These are phyloP conservation scores for Fundulus diaphanus DNA, from an alignment of 2,797 vertebrate species.

Conservation along the genomic window DNA sequence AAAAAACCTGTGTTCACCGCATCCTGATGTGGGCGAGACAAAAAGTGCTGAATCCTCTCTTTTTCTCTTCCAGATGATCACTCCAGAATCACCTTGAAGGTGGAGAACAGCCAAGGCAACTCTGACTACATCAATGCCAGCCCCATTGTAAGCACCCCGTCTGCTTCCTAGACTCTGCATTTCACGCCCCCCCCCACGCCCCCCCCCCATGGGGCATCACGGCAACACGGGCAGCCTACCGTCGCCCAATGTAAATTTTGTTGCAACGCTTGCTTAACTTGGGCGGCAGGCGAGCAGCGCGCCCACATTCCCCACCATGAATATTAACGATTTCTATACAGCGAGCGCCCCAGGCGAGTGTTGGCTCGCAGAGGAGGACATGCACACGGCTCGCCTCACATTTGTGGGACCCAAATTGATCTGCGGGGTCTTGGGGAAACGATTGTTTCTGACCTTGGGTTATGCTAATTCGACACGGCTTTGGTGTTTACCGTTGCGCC, in stretches of 20 bases:
- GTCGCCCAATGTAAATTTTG: conserved; percentile 56
- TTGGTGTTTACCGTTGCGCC: conserved; percentile 58
- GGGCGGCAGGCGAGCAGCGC: conserved; percentile 20
- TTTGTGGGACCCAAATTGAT: conserved; percentile 56
- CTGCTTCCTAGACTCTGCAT: conserved; percentile 38
- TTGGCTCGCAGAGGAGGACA: conserved; percentile 49
- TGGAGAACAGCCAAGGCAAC: conserved; percentile 88
- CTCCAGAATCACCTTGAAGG: conserved; percentile 91
- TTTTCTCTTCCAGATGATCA: conserved; percentile 89
- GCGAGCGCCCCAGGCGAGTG: conserved; percentile 48
- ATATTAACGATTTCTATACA: conserved; percentile 65
- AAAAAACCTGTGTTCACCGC: conserved; percentile 3
- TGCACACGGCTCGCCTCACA: conserved; percentile 28
- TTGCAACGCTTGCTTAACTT: conserved; percentile 62
- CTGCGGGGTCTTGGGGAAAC: conserved; percentile 47
- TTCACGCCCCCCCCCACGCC: conserved; percentile 20
- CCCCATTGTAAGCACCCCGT: conserved; percentile 89
- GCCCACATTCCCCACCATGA: conserved; percentile 53
- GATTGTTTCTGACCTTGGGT: conserved; percentile 65
- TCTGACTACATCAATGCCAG: conserved; percentile 99
- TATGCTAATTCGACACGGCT: conserved; percentile 63
- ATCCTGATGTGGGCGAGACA: not conserved
- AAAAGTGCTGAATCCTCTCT: conserved; percentile 30
- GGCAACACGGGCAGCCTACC: conserved; percentile 52
- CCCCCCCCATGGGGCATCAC: conserved; percentile 37